Evolutionary conservation across 2,113 vertebrate genomes (phyloP), one percentile per base, ranked within the genome.

Genomic region (Ondatra zibethicus): DNA sequence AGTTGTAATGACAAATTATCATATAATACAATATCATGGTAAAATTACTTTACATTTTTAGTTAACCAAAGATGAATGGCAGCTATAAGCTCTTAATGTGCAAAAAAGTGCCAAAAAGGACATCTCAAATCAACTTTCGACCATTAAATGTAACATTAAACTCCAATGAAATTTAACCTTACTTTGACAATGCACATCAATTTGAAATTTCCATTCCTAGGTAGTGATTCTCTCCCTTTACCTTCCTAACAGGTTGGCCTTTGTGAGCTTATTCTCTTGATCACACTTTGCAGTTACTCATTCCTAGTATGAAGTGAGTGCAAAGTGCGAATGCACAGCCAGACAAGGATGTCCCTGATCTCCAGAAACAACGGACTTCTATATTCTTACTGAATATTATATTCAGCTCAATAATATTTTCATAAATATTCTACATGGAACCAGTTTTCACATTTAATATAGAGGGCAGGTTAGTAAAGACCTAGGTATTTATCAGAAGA

Each of bases 201-300:
- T 76, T 81, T 94, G 61, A 92, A 95, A 70, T n/a, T 76, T 92
- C 33, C 52, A 81, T 81, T 92, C 80, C 36, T 95, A 91, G 85
- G 95, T 95, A 89, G 72, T 50, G 90, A 97, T 95, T 95, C 92
- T 94, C 92, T 88, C 65, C 16, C 63, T 91, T 94, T 85, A 88
- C 91, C 16, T 91, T 97, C 39, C 91, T 96, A 14, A 90, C 25
- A 81, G 14, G 12, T 90, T 93, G 45, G 58, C 47, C 13, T 42
- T 95, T 66, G 58, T 88, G 95, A 68, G 25, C 6, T 9, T 66
- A 47, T 87, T 42, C 31, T 36, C 21, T 89, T 4, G 10, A 55
- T 81, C 73, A 86, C 33, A 89, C 1, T 81, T 96, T 92, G 86
- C 66, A 85, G 39, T 96, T 73, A 42, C 2, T 72, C 19, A 61